phyloP scores from a whole-genome alignment of 2,113 vertebrate genomes.

The Oreochromis niloticus region DNA sequence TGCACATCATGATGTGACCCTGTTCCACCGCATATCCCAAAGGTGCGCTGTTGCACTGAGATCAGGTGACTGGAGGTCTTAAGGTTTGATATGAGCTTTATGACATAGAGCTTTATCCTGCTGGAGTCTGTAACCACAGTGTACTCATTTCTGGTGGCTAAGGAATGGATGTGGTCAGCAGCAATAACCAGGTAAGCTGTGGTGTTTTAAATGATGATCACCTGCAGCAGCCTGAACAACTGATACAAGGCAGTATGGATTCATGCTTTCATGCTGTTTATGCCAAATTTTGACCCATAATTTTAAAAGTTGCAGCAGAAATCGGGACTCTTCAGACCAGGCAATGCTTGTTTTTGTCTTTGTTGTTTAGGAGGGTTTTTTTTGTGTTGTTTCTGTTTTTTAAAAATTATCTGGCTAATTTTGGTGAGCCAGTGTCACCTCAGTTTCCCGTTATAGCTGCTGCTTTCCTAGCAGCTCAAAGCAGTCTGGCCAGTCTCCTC shows the following conservation, averaged over 20 bases:
- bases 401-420: not conserved
- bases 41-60: not conserved
- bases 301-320: not conserved
- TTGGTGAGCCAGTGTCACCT: not conserved
- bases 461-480: not conserved
- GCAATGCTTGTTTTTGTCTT: not conserved
- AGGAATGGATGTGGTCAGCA: not conserved
- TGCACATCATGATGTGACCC: not conserved
- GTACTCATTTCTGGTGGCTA: not conserved
- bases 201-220: not conserved
- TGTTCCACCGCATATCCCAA: not conserved
- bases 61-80: not conserved
- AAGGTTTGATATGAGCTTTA: not conserved
- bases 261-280: not conserved
- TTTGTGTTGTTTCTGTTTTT: not conserved
- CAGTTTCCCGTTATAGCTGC: not conserved
- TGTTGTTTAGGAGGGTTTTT: accelerated
- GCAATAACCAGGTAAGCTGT: not conserved
- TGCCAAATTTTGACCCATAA: not conserved
- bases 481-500: not conserved
- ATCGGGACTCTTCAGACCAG: not conserved
- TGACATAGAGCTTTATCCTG: not conserved
- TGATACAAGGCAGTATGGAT: not conserved
- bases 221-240: no score
- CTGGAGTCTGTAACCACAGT: not conserved